Conservation (phyloP, 2,797 vertebrate species). For the Decapterus maruadsi region DNA sequence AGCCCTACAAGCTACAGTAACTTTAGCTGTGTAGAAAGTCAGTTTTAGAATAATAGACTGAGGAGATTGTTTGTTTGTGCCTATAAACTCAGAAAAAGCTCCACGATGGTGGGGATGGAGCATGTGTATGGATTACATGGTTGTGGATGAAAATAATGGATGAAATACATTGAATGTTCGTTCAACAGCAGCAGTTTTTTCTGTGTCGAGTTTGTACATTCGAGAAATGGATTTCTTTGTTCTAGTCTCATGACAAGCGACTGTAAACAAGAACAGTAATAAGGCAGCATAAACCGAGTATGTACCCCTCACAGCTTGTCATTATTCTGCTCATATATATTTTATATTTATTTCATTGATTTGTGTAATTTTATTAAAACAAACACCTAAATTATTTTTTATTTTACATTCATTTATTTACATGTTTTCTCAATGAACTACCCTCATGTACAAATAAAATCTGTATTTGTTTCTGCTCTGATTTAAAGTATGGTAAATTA, state of each 20-base stretch:
- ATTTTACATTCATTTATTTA: constrained; percentile 85
- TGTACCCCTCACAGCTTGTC: constrained; percentile 72
- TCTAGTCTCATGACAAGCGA: constrained; percentile 51
- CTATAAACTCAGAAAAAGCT: constrained; percentile 45
- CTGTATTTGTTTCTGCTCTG: constrained; percentile 85
- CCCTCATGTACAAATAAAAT: constrained; percentile 85
- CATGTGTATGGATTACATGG: constrained; percentile 28
- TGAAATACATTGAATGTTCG: constrained; percentile 52
- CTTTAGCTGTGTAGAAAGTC: constrained; percentile 69
- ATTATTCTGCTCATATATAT: constrained; percentile 80
- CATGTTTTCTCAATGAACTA: constrained; percentile 87
- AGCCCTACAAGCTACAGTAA: constrained; percentile 80
- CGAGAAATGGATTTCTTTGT: constrained; percentile 54
- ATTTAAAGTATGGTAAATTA: constrained; percentile 92
- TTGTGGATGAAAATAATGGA: constrained; percentile 57
- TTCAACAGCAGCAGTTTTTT: constrained; percentile 66
- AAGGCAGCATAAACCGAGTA: constrained; percentile 73
- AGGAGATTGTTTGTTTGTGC: constrained; percentile 34
- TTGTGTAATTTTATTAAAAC: constrained; percentile 87
- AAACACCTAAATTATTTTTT: constrained; percentile 95
- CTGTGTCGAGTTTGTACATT: constrained; percentile 58
- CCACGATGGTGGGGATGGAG: constrained; percentile 23
- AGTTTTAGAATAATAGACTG: constrained; percentile 47
- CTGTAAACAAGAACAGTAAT: constrained; percentile 61
- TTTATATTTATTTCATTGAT: constrained; percentile 97